These are phyloP conservation scores for Pelagia noctiluca DNA, from an alignment of 30 jellyfish, hydroid and myxozoan species.

Conservation along the genomic window DNA sequence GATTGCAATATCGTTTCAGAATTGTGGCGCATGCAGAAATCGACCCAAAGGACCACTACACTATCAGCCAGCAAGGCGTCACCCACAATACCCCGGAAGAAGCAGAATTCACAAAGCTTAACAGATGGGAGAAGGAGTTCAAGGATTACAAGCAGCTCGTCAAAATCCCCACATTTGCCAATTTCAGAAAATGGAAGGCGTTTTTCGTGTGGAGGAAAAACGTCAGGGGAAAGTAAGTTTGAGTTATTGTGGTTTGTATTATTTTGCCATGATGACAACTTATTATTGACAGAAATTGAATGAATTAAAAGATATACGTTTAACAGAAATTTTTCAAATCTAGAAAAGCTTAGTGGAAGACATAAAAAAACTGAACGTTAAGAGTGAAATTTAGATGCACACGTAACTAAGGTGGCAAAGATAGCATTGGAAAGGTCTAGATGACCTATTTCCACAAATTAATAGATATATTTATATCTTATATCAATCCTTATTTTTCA, in stretches of 20 bases:
- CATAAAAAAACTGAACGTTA: too few species aligned
- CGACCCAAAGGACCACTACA: constrained; percentile 83
- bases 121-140: constrained; percentile 95
- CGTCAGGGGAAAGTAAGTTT: constrained; percentile 86
- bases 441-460: too few species aligned
- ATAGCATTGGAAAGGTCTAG: too few species aligned
- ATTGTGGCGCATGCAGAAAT: constrained; percentile 84
- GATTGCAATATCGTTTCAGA: too few species aligned
- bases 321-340: too few species aligned
- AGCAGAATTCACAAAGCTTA: constrained; percentile 88
- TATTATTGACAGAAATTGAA: background rate
- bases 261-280: too few species aligned
- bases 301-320: too few species aligned
- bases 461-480: too few species aligned
- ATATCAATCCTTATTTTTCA: background rate
- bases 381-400: too few species aligned
- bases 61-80: constrained; percentile 92
- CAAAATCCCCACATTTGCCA: constrained; percentile 88
- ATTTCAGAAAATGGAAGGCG: constrained; percentile 96
- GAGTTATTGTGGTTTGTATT: too few species aligned
- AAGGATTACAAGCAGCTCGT: constrained; percentile 81
- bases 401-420: too few species aligned
- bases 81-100: constrained; percentile 82
- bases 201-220: constrained; percentile 92
- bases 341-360: too few species aligned